Conservation (phyloP, 2,797 vertebrate genomes). For the Coregonus ussuriensis region DNA sequence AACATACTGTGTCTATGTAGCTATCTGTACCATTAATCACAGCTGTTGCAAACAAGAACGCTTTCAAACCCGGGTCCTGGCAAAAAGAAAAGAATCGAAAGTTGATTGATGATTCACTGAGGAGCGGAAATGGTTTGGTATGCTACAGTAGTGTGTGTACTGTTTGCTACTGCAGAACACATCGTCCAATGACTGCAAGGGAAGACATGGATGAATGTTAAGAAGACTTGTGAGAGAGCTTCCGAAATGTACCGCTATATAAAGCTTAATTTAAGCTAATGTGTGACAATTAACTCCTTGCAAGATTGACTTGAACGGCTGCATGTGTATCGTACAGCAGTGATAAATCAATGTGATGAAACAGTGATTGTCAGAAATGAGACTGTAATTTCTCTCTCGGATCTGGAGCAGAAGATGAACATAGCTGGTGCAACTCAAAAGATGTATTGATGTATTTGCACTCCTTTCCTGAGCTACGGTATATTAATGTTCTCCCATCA, state of each 20-base stretch:
- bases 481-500: neutral
- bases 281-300: neutral
- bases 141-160: neutral
- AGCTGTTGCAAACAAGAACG: neutral
- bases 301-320: neutral
- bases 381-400: neutral
- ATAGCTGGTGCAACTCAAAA: neutral
- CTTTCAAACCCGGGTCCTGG: neutral
- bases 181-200: neutral
- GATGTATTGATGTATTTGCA: neutral
- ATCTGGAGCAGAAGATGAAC: neutral
- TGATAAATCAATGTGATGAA: neutral
- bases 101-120: neutral
- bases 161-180: neutral
- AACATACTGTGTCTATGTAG: neutral
- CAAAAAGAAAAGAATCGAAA: neutral
- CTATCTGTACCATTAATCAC: neutral
- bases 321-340: neutral
- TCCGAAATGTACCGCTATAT: neutral
- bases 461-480: neutral
- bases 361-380: neutral
- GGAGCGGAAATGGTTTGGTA: neutral
- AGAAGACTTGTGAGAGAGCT: too few relatives aligned
- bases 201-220: neutral
- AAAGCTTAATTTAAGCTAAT: neutral